Base-by-base conservation (phyloP, 2,888 invertebrate genomes). In the Tetragonisca angustula region DNA sequence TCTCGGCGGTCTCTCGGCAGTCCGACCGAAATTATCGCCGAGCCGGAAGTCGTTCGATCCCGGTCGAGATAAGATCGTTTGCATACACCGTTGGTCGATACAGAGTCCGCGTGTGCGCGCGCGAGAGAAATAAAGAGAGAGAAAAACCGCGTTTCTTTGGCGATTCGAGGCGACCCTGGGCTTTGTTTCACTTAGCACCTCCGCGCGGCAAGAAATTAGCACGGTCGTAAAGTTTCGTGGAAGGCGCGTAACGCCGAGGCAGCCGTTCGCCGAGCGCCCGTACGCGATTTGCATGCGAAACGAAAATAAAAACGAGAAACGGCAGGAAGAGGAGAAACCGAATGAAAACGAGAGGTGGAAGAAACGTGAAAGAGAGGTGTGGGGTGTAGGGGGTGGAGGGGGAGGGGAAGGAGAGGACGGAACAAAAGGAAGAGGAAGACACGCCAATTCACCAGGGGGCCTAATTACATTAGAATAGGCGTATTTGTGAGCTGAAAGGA, bases 161-260 rank as follows among this genome's bases (percentile, higher is more conserved):
- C 78, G 80, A 87, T 87, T 69, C 76, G 27, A 83, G 43, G 74
- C 79, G 68, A 49, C 79, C 76, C 77, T 36, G 74, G 74, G 90
- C 87, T 90, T 90, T 88, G 89, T 91, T 91, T 91, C 90, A 87
- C 91, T 93, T 93, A 93, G 90, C 93, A 93, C 93, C 92, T 94
- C 89, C 85, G 90, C 88, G 64, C 79, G 62, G 83, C 81, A 86
- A 90, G 75, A 91, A 94, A 94, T 94, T 94, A 94, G 92, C 94
- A 92, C 91, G 79, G 88, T 75, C 64, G 76, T 85, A 85, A 85
- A 85, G 74, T 72, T 71, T 74, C 77, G 85, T 71, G 74, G 71
- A 52, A 49, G 76, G 70, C 81, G 74, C 81, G 65, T 59, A 43
- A 43, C 64, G 52, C 73, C 62, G 73, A 54, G 43, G 9, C 43